These are phyloP conservation scores for Gymnobelideus leadbeateri DNA, from an alignment of 2,113 vertebrate species.

Conservation along the genomic window DNA sequence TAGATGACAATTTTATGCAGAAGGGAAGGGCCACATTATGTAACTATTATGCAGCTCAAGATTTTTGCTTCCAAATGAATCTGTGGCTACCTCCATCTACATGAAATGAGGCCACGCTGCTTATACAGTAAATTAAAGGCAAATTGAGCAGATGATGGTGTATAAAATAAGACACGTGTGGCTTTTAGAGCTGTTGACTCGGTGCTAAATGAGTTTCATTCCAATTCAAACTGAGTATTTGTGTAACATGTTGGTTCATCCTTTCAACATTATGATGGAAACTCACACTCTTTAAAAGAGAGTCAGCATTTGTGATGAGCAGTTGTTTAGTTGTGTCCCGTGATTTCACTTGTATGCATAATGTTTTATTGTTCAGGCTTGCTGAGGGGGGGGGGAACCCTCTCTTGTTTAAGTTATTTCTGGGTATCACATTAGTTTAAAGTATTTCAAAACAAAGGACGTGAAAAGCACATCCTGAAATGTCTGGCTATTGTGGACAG, in stretches of 20 bases:
- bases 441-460: constrained; percentile 77
- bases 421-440: constrained; percentile 69
- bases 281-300: constrained; percentile 61
- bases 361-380: constrained; percentile 75
- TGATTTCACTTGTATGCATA: constrained; percentile 69
- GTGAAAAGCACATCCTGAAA: constrained; percentile 75
- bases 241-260: constrained; percentile 61
- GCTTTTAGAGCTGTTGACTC: constrained; percentile 65
- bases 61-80: constrained; percentile 72
- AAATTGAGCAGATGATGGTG: constrained; percentile 70
- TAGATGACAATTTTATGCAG: constrained; percentile 70
- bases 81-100: constrained; percentile 61
- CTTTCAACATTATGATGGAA: constrained; percentile 65
- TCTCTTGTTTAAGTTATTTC: constrained; percentile 75
- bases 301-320: constrained; percentile 64
- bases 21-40: constrained; percentile 45
- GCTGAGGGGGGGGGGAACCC: constrained; percentile 68
- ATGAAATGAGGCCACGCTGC: constrained; percentile 64
- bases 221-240: constrained; percentile 69
- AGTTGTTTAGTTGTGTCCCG: constrained; percentile 65
- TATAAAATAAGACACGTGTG: constrained; percentile 71
- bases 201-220: constrained; percentile 67
- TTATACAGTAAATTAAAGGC: constrained; percentile 74
- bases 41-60: constrained; percentile 65
- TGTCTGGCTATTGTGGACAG: constrained; percentile 66